Conservation (phyloP, 1,140 invertebrate species). For the Paraescarpia echinospica region DNA sequence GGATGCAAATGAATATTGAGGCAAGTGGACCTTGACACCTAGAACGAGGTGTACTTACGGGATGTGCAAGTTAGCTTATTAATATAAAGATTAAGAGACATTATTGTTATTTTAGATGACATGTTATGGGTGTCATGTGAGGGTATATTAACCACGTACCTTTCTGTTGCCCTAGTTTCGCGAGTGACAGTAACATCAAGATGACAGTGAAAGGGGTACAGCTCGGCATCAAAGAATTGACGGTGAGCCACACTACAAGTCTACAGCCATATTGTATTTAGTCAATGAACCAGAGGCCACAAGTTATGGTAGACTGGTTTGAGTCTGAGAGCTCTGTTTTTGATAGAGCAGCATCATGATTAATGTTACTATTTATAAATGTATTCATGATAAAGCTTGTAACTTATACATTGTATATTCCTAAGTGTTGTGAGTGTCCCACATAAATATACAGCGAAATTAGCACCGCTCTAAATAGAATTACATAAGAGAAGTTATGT, state of each 20-base stretch:
- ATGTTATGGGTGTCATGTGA: neutral
- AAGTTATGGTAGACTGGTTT: neutral
- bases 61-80: neutral
- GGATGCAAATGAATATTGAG: no score
- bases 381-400: no score
- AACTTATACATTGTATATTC: no score
- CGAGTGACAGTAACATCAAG: constrained; percentile 90
- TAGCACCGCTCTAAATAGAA: no score
- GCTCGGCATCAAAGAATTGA: constrained; percentile 91
- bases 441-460: no score
- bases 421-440: no score
- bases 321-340: neutral
- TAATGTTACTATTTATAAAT: no score
- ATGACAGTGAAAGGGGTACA: constrained; percentile 78
- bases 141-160: neutral
- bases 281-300: neutral
- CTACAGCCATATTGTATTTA: no score
- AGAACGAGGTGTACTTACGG: no score
- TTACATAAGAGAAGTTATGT: no score
- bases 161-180: constrained; percentile 68
- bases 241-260: constrained; percentile 61
- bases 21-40: no score
- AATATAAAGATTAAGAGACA: neutral
- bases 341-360: neutral
- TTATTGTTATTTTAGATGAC: neutral